Evolutionary conservation across 2,113 vertebrate species (phyloP).

Genomic region (Nerophis lumbriciformis): DNA sequence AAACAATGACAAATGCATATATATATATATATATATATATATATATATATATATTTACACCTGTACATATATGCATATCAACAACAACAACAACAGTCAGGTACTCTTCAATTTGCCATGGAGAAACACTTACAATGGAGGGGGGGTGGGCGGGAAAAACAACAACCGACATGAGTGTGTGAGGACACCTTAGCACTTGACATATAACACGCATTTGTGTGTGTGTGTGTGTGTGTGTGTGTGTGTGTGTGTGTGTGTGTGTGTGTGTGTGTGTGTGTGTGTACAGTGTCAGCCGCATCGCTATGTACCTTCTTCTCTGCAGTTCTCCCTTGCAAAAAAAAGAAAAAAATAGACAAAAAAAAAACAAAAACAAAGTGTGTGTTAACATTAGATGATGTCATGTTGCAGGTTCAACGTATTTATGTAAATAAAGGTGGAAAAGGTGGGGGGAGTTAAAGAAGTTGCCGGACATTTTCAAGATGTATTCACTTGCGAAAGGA

Average conservation of each 20-base stretch:
- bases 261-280: slow-evolving; percentile 46
- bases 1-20: slow-evolving; percentile 71
- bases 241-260: too few species aligned
- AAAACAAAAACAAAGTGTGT: slow-evolving; percentile 75
- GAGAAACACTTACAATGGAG: slow-evolving; percentile 79
- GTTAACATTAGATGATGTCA: slow-evolving; percentile 99
- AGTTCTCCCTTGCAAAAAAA: slow-evolving; percentile 90
- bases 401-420: slow-evolving; percentile 99
- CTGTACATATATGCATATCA: slow-evolving; percentile 71
- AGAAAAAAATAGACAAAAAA: not conserved
- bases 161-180: slow-evolving; percentile 70
- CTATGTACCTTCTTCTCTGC: slow-evolving; percentile 86
- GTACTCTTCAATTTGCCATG: slow-evolving; percentile 99
- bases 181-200: slow-evolving; percentile 91
- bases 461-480: slow-evolving; percentile 84
- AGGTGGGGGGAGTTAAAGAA: slow-evolving; percentile 73
- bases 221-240: too few species aligned
- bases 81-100: slow-evolving; percentile 86
- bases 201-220: slow-evolving; percentile 72
- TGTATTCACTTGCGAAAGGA: slow-evolving; percentile 88
- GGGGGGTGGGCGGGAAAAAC: slow-evolving; percentile 28
- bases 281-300: slow-evolving; percentile 96
- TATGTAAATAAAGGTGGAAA: slow-evolving; percentile 92
- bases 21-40: slow-evolving; percentile 69
- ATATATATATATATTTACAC: slow-evolving; percentile 71